phyloP scores from a whole-genome alignment of 1,140 invertebrate species.

The Geopemphigus sp. region DNA sequence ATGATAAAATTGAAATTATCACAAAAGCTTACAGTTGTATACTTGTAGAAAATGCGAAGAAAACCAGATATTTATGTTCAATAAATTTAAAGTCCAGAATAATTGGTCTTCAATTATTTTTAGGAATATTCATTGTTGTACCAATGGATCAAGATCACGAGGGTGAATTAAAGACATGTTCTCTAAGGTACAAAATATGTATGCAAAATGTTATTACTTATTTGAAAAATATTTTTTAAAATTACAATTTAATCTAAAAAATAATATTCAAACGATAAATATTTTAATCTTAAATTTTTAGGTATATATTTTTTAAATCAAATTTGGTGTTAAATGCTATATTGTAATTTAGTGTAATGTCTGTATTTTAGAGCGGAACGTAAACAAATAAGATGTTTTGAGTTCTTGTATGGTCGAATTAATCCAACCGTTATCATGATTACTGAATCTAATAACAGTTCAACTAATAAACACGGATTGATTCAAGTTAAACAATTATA shows the following conservation, averaged over 20 bases:
- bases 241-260: not conserved
- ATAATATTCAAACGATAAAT: not conserved
- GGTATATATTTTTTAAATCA: conserved; percentile 49
- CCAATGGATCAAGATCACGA: conserved; percentile 90
- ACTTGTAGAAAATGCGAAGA: conserved; percentile 80
- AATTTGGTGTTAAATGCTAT: not conserved
- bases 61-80: conserved; percentile 91
- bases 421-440: conserved; percentile 94
- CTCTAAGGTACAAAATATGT: conserved; percentile 67
- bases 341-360: not conserved
- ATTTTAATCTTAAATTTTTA: not conserved
- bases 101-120: conserved; percentile 92
- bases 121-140: conserved; percentile 95
- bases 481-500: conserved; percentile 96
- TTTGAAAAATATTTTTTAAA: not conserved
- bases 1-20: conserved; percentile 82
- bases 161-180: conserved; percentile 91
- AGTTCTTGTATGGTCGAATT: conserved; percentile 89
- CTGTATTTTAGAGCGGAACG: conserved; percentile 80
- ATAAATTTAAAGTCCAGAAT: conserved; percentile 93
- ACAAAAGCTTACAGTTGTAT: conserved; percentile 97
- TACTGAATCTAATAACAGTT: conserved; percentile 80
- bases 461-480: conserved; percentile 67
- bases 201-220: not conserved
- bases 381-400: conserved; percentile 88